A percentile compares a stretch with the other conserved stretches of the same genome.
Conservation (phyloP, 1,140 invertebrate genomes). For the Eupristina koningsbergeri region DNA sequence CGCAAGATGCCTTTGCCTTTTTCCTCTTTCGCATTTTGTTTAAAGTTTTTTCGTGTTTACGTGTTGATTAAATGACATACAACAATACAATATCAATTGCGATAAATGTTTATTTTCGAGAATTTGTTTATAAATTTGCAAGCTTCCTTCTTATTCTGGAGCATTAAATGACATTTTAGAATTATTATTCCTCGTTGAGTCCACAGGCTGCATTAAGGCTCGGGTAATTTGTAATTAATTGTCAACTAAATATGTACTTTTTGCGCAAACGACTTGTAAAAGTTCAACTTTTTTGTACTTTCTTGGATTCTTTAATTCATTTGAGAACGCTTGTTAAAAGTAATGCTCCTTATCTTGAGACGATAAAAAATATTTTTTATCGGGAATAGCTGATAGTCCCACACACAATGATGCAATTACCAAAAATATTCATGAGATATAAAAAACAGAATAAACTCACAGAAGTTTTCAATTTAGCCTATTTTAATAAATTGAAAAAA, state of each 20-base stretch:
- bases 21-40: not conserved
- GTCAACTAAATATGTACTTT: not conserved
- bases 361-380: conserved; percentile 23
- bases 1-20: not conserved
- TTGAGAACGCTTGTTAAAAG: not conserved
- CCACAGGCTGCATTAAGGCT: too few relatives aligned
- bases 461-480: not conserved
- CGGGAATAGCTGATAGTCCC: not conserved
- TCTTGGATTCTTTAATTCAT: not conserved
- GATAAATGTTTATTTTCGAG: not conserved
- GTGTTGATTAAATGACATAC: not conserved
- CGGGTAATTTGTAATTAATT: too few relatives aligned
- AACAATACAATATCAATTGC: not conserved
- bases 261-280: not conserved
- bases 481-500: too few relatives aligned
- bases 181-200: too few relatives aligned
- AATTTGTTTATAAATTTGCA: too few relatives aligned
- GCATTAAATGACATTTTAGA: too few relatives aligned
- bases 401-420: conserved; percentile 1
- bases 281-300: not conserved
- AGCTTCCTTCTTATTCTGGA: too few relatives aligned
- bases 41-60: not conserved
- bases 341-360: not conserved
- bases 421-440: conserved; percentile 22
- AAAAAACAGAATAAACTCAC: too few relatives aligned